Conservation (phyloP, 64 coral and sea anemone genomes). For the Actinia equina region DNA sequence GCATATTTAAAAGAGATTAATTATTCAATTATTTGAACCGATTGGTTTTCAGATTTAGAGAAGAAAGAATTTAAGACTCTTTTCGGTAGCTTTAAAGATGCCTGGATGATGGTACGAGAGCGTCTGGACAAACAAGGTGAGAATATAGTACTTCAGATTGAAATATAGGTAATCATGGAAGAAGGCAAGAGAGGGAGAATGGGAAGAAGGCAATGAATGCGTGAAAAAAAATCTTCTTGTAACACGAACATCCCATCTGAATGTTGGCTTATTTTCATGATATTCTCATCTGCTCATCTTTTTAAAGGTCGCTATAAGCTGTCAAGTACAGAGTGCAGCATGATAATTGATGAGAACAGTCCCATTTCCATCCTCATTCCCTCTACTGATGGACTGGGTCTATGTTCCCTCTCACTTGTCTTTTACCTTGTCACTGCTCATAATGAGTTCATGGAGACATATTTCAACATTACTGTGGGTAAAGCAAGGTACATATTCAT, state of each 20-base stretch:
- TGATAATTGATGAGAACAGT: constrained; percentile 36
- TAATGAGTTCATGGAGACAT: constrained; percentile 66
- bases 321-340: constrained; percentile 43
- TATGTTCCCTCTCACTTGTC: constrained; percentile 59
- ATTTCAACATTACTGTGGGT: constrained; percentile 30
- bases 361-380: constrained; percentile 53
- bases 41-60: constrained; percentile 16
- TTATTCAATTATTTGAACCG: too few relatives aligned
- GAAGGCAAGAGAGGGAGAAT: too few relatives aligned
- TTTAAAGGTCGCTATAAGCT: constrained; percentile 52
- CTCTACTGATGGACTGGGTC: constrained; percentile 38
- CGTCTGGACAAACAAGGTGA: constrained; percentile 59
- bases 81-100: constrained; percentile 42
- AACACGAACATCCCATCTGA: too few relatives aligned
- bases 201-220: too few relatives aligned
- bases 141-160: neutral
- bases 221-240: too few relatives aligned
- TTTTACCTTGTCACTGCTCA: constrained; percentile 53
- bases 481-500: constrained; percentile 14
- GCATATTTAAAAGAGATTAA: too few relatives aligned
- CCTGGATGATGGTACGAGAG: constrained; percentile 52
- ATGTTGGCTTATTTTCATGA: too few relatives aligned
- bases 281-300: neutral
- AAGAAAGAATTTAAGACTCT: constrained; percentile 53
- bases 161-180: too few relatives aligned